Base-by-base conservation (phyloP, 1,140 invertebrate genomes). In the Drosophila novamexicana region DNA sequence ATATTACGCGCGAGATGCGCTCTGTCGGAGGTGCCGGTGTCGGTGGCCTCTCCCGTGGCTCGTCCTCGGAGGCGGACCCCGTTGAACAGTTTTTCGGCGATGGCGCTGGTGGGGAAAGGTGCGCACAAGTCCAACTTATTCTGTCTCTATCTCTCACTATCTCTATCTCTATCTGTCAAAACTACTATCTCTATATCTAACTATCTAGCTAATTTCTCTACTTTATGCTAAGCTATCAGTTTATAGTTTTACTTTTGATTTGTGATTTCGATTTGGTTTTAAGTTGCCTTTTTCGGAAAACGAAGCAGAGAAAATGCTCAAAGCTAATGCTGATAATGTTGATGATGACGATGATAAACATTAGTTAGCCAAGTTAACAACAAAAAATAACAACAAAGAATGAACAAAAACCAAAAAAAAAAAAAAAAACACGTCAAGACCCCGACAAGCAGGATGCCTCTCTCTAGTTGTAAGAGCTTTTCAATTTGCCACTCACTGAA, bases 51-150 rank as follows among this genome's bases (percentile, higher is more conserved):
- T 95, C 95, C 78, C 96, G 97, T 91, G 96, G 97, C 90, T 97
- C 96, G 74, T 97, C 97, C 86, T 96, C 97, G 76, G 98, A 97
- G 92, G 98, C 97, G 93, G 97, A 98, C 93, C 97, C 97, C 91
- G 77, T 84, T 68, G 97, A 98, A 91, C 96, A 96, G 76, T 96
- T 96, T 78, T 96, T 96, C 90, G 95, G 95, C 89, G 96, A 96
- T 93, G 90, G 81, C 68, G 84, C 86, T 90, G 85, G 90, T 86
- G 95, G 95, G 91, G 95, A 96, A 95, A 96, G 95, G 96, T 96
- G 94, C 93, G 94, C 83, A 91, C 88, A 93, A 81, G 77, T 81
- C 67, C 70, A 85, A 81, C 66, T 90, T 85, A 70, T 57, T 69
- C 63, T 77, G 50, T 73, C 44, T 76, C 64, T 77, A 39, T 63